Evolutionary conservation across 2,797 vertebrate genomes (phyloP).

Genomic region (Sebastes diploproa): DNA sequence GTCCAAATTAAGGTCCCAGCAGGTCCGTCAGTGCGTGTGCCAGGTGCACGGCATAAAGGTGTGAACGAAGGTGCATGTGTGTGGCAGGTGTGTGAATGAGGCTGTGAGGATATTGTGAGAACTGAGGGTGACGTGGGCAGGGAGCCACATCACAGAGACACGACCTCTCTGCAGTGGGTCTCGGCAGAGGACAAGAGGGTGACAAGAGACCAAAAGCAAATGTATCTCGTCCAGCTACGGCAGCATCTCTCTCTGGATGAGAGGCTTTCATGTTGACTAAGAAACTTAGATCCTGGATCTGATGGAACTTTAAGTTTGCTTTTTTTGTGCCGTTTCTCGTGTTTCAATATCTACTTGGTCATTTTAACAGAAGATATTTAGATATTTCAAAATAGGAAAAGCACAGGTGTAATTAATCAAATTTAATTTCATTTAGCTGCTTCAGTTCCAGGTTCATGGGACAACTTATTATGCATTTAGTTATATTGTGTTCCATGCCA

Average conservation of each 20-base stretch:
- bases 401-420: too few species aligned
- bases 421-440: too few species aligned
- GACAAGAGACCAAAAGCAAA: constrained; percentile 54
- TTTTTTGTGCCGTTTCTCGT: neutral
- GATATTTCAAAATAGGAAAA: neutral
- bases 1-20: constrained; percentile 76
- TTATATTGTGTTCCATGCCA: too few species aligned
- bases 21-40: constrained; percentile 36
- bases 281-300: neutral
- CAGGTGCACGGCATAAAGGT: constrained; percentile 53
- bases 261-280: neutral
- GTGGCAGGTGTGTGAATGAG: constrained; percentile 45
- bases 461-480: too few species aligned
- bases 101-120: constrained; percentile 22
- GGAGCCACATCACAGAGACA: constrained; percentile 51
- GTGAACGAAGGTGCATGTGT: constrained; percentile 35
- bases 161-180: constrained; percentile 40
- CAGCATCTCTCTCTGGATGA: neutral
- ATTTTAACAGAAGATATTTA: neutral
- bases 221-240: constrained; percentile 8
- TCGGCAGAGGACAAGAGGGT: constrained; percentile 46
- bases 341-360: too few species aligned
- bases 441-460: too few species aligned
- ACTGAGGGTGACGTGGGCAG: constrained; percentile 51
- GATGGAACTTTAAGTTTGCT: neutral